phyloP scores from a whole-genome alignment of 2,888 invertebrate genomes.

The Danaus chrysippus region DNA sequence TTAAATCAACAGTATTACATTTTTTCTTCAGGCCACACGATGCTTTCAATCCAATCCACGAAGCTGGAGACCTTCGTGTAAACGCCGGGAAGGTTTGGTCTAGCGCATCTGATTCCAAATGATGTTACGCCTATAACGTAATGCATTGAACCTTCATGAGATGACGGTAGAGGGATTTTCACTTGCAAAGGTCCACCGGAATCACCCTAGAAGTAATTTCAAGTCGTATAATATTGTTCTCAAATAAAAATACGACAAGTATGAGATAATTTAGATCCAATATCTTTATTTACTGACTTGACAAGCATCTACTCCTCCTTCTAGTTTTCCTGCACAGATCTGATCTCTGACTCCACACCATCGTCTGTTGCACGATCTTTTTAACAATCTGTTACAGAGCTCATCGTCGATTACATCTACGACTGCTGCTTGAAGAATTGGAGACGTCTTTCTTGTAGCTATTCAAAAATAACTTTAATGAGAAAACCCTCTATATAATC shows the following conservation, averaged over 20 bases:
- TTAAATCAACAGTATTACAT: not conserved
- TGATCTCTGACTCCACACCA: too few species aligned
- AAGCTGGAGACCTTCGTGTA: too few species aligned
- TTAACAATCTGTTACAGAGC: too few species aligned
- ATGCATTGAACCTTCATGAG: constrained; percentile 34
- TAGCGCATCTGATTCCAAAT: constrained; percentile 55
- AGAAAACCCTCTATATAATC: not conserved
- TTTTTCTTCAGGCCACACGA: constrained; percentile 45
- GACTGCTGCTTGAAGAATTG: too few species aligned
- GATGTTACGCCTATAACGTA: constrained; percentile 62
- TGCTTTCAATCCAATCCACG: constrained; percentile 53
- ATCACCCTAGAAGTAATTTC: constrained; percentile 76
- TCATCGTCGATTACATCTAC: too few species aligned
- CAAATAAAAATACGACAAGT: not conserved
- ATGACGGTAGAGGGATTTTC: constrained; percentile 38
- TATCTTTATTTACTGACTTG: constrained; percentile 28
- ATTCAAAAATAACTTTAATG: too few species aligned
- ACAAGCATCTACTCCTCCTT: constrained; percentile 35
- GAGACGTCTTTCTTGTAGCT: too few species aligned
- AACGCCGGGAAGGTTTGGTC: too few species aligned
- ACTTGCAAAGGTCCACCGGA: too few species aligned
- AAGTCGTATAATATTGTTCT: not conserved
- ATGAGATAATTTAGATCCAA: not conserved
- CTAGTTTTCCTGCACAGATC: too few species aligned
- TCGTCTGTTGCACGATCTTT: too few species aligned